Percentiles rank a stretch among this genome's conserved stretches.
Evolutionary conservation across 92 coral and sea anemone species (phyloP).

Genomic region (Micromussa lordhowensis): DNA sequence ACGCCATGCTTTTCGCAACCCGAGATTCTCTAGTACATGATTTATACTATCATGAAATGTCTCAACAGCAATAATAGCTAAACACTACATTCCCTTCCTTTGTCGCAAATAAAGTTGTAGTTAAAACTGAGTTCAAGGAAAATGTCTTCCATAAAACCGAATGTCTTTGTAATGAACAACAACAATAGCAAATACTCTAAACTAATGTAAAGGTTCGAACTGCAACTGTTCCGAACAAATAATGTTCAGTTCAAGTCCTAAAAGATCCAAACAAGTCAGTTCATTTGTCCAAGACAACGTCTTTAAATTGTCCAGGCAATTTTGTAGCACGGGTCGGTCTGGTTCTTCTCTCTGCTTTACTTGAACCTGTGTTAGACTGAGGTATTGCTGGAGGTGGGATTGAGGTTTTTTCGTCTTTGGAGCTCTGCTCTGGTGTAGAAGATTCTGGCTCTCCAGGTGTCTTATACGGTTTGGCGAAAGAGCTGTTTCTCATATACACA

Average conservation of each 20-base stretch:
- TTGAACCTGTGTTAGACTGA: background rate
- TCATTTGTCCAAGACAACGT: slow-evolving; percentile 36
- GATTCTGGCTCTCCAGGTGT: slow-evolving; percentile 26
- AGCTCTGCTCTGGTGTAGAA: background rate
- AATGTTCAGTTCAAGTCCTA: background rate
- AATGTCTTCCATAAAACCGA: background rate
- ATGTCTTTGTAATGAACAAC: background rate
- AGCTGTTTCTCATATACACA: slow-evolving; percentile 52
- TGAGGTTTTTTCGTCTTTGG: background rate
- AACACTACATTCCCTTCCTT: no score
- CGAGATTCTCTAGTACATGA: background rate
- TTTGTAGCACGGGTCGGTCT: slow-evolving; percentile 18
- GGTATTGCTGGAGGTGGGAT: slow-evolving; percentile 12
- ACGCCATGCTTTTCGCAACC: background rate
- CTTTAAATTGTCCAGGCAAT: slow-evolving; percentile 25
- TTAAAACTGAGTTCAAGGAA: slow-evolving; percentile 19
- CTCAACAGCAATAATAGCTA: no score
- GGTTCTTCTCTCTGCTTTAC: slow-evolving; percentile 24
- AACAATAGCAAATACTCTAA: slow-evolving; percentile 11
- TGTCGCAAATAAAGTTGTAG: background rate
- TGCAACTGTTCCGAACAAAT: slow-evolving; percentile 14
- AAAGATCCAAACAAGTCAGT: slow-evolving; percentile 4
- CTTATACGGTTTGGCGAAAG: slow-evolving; percentile 48
- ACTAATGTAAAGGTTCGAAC: slow-evolving; percentile 10
- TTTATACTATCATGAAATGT: no score